These are phyloP conservation scores for Turnix velox DNA, from an alignment of 2,113 vertebrate genomes.

Conservation along the genomic window DNA sequence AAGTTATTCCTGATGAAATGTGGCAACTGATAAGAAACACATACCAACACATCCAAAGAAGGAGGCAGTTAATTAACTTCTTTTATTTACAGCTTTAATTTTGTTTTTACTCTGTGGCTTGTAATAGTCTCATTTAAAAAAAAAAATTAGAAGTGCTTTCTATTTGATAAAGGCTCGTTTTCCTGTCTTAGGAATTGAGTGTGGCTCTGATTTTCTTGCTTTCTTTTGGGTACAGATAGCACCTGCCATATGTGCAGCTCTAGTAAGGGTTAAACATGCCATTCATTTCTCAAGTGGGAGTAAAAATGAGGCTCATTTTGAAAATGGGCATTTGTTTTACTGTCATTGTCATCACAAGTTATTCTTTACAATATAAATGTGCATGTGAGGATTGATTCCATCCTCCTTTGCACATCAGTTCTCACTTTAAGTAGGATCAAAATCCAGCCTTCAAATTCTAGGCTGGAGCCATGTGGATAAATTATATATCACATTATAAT, in stretches of 20 bases:
- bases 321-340: background rate
- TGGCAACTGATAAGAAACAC: slow-evolving; percentile 49
- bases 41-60: slow-evolving; percentile 41
- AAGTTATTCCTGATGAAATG: slow-evolving; percentile 61
- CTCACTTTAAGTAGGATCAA: background rate
- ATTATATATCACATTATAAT: slow-evolving; percentile 37
- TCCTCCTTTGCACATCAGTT: background rate
- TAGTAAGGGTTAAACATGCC: background rate
- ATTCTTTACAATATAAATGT: slow-evolving; percentile 12
- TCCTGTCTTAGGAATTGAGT: background rate
- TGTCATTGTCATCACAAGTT: background rate
- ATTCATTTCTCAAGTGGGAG: background rate
- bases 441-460: background rate
- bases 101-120: slow-evolving; percentile 32
- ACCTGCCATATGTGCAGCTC: background rate
- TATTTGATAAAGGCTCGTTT: background rate
- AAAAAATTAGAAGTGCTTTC: background rate
- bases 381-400: background rate
- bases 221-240: background rate
- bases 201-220: background rate
- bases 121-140: slow-evolving; percentile 30
- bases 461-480: slow-evolving; percentile 10
- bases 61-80: slow-evolving; percentile 65
- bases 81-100: slow-evolving; percentile 67
- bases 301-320: background rate